These are phyloP conservation scores for Charaxes varanes DNA, from an alignment of 1,140 invertebrate genomes.

Conservation along the genomic window DNA sequence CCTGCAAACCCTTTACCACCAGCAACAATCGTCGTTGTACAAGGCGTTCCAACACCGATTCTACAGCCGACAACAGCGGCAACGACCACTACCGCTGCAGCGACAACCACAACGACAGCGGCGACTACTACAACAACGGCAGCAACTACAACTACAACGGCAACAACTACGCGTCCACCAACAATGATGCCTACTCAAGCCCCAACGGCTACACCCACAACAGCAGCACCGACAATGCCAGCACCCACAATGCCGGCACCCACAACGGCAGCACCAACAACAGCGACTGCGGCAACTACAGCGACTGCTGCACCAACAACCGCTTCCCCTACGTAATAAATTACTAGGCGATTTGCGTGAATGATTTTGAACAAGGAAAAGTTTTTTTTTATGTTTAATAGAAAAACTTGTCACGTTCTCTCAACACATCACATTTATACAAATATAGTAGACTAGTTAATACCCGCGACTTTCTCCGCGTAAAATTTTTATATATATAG, in stretches of 20 bases:
- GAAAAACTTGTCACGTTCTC: too few species aligned
- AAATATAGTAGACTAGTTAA: too few species aligned
- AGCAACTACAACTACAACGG: conserved; percentile 12
- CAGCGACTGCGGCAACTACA: conserved; percentile 9
- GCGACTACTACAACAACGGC: conserved; percentile 12
- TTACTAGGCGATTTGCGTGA: too few species aligned
- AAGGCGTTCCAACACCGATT: conserved; percentile 42
- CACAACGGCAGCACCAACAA: conserved; percentile 10
- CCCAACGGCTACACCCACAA: conserved; percentile 10
- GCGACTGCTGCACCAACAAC: too few species aligned
- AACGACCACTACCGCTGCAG: conserved; percentile 25
- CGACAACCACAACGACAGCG: conserved; percentile 12
- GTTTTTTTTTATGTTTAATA: too few species aligned
- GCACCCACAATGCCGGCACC: conserved; percentile 17
- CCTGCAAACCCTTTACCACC: conserved; percentile 38
- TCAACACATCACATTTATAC: too few species aligned
- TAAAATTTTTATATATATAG: too few species aligned
- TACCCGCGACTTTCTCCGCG: too few species aligned
- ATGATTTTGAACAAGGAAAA: too few species aligned
- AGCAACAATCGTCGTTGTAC: conserved; percentile 42
- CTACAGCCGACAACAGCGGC: conserved; percentile 38
- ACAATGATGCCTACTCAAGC: conserved; percentile 13
- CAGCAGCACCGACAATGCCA: conserved; percentile 15
- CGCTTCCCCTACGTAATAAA: too few species aligned
- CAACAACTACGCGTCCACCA: conserved; percentile 12